Evolutionary conservation across 2,113 vertebrate species (phyloP).

Genomic region (Atlantisia rogersi): DNA sequence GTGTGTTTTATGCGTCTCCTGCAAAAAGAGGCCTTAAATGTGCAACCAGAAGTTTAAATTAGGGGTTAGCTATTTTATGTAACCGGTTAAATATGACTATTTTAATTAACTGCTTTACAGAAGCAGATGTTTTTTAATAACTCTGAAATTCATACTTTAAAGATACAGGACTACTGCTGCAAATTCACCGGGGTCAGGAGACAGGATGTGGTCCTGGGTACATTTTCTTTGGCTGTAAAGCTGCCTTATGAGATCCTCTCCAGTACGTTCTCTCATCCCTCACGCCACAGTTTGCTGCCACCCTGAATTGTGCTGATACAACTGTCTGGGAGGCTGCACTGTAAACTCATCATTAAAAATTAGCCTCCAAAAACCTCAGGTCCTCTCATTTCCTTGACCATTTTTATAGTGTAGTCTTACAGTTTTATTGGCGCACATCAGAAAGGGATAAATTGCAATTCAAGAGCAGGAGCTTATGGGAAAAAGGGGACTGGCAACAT

Average conservation of each 20-base stretch:
- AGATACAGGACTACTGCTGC: not conserved
- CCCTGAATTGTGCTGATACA: constrained; percentile 5
- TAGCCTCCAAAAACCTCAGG: not conserved
- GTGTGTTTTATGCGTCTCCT: not conserved
- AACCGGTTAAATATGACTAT: not conserved
- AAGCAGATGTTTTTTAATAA: constrained; percentile 1
- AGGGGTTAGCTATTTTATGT: not conserved
- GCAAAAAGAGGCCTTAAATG: not conserved
- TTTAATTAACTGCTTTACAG: constrained; percentile 15
- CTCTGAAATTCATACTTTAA: not conserved
- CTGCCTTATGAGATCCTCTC: not conserved
- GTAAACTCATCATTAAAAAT: constrained; percentile 30
- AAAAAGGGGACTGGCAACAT: not conserved
- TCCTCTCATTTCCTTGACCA: constrained; percentile 29
- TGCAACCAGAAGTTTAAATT: not conserved
- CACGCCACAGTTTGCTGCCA: rapidly evolving
- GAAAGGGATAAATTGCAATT: not conserved
- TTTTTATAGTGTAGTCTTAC: not conserved
- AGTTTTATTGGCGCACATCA: not conserved
- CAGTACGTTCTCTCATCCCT: rapidly evolving
- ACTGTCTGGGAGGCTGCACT: not conserved
- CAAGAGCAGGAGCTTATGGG: not conserved
- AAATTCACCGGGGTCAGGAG: not conserved
- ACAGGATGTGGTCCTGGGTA: not conserved
- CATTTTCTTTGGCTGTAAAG: not conserved